These are phyloP conservation scores for Neoaliturus tenellus DNA, from an alignment of 2,888 invertebrate genomes.

Conservation along the genomic window DNA sequence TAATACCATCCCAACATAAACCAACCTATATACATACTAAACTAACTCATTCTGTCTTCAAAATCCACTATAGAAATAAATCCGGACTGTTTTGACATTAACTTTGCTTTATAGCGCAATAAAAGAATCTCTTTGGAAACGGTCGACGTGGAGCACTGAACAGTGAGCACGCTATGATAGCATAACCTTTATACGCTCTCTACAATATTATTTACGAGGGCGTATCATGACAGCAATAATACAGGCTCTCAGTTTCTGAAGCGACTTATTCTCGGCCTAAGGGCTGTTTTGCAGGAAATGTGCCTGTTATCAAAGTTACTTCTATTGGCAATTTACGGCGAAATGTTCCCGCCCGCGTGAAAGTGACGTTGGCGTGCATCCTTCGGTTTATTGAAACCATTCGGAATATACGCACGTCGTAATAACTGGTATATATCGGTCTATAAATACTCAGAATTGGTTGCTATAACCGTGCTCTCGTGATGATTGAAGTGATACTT, in stretches of 20 bases:
- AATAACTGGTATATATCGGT: not conserved
- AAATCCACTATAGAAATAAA: conserved; percentile 13
- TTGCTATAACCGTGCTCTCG: no score
- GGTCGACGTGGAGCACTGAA: no score
- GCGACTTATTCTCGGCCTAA: not conserved
- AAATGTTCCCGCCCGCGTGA: not conserved
- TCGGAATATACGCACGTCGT: not conserved
- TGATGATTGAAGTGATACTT: no score
- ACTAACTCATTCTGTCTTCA: not conserved
- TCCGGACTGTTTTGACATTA: not conserved
- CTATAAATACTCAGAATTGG: not conserved
- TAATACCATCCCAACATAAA: no score
- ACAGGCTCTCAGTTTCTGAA: not conserved
- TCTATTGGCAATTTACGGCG: not conserved
- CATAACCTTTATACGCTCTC: conserved; percentile 14
- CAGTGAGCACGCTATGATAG: conserved; percentile 21
- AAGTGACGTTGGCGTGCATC: not conserved
- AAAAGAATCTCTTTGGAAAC: conserved; percentile 42
- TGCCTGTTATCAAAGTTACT: conserved; percentile 9
- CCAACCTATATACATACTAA: no score
- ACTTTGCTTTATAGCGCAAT: conserved; percentile 27
- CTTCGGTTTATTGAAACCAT: conserved; percentile 2
- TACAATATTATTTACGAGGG: conserved; percentile 10
- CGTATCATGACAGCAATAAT: not conserved
- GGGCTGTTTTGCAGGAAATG: conserved; percentile 2